Base-by-base conservation (phyloP, 2,113 vertebrate genomes). In the Casuarius casuarius region DNA sequence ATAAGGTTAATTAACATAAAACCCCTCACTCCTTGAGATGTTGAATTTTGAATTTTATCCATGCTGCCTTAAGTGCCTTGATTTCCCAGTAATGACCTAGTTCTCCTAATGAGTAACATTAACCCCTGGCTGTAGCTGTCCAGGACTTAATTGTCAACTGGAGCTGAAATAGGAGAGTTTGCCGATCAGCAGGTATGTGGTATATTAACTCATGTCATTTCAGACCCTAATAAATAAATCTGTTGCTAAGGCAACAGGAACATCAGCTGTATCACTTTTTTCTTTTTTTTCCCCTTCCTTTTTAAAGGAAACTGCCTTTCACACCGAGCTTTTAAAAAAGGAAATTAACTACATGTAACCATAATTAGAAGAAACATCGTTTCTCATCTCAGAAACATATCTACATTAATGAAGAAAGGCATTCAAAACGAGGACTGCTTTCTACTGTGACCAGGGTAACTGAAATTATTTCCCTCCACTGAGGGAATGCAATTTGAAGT, bases 1-100 rank as follows among this genome's bases (percentile, higher is more conserved):
- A 99, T 99, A 99, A 99, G 99, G 99, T 99, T 99, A 99, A 99
- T 99, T 99, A 99, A 99, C 99, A 99, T 99, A 99, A 99, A 99
- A 98, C 98, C 98, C 98, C 98, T 98, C 99, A 98, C 99, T 99
- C 98, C 88, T 98, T 93, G 98, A 98, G 98, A 99, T 98, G 98
- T 98, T 98, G 99, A 99, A 99, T 99, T 99, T 99, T 98, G 98
- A 98, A 98, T 98, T 98, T 98, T 97, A 98, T 97, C 98, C 98
- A 98, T 98, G 98, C 99, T 97, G 99, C 99, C 99, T 99, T 99
- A 99, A 99, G 99, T 99, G 99, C 98, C 99, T 99, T 99, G 99
- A 99, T 99, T 99, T 99, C 98, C 98, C 98, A 98, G 99, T 99
- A 99, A 99, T 99, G 99, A 99, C 99, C 99, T 99, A 99, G 99